Percentiles rank a stretch among this genome's conserved stretches.
Conservation (phyloP, 2,888 invertebrate species). For the Ferrisia virgata region DNA sequence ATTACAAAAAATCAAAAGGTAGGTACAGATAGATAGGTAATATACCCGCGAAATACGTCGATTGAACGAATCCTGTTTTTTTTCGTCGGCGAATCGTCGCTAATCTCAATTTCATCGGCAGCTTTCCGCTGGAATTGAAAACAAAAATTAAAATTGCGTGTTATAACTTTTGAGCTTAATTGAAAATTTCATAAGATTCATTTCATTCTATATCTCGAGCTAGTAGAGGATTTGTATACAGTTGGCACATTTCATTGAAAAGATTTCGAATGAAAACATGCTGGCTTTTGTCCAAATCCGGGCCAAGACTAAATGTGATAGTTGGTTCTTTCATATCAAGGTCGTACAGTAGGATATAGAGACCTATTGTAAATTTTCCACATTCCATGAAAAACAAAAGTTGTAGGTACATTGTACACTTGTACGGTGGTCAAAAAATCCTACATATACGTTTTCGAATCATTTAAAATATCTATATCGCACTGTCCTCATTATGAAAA, state of each 20-base stretch:
- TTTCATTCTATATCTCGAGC: background rate
- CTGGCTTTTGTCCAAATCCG: background rate
- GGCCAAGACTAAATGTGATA: background rate
- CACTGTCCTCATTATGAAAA: too few species aligned
- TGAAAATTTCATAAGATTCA: background rate
- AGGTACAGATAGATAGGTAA: background rate
- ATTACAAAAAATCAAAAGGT: background rate
- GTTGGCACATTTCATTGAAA: background rate
- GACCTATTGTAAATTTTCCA: background rate
- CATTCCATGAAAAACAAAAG: background rate
- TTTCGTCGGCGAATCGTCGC: background rate
- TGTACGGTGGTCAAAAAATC: background rate
- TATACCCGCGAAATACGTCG: conserved; percentile 35
- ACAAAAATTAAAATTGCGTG: background rate
- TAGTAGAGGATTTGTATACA: background rate
- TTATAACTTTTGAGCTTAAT: background rate
- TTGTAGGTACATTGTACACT: background rate
- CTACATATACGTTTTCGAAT: too few species aligned
- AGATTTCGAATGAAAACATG: background rate
- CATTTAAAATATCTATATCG: too few species aligned
- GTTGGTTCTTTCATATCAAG: background rate
- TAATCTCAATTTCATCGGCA: background rate
- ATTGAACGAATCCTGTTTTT: conserved; percentile 15
- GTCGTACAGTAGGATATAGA: too few species aligned
- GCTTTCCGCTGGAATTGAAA: background rate